Evolutionary conservation across 2,888 invertebrate genomes (phyloP).

Genomic region (Platynereis dumerilii): DNA sequence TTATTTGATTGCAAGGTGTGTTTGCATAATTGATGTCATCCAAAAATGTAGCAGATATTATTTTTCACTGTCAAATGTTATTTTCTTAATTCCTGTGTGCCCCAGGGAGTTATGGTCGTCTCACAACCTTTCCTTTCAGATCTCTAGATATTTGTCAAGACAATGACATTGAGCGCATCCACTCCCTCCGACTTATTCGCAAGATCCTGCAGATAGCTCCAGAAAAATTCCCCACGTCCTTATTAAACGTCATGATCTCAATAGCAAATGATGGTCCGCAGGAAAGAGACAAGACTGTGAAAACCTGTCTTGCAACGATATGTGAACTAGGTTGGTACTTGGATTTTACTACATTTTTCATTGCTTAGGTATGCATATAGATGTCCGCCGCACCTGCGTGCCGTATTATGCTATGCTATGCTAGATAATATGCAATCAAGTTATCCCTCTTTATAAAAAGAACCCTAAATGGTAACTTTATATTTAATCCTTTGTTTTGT

Average conservation of each 20-base stretch:
- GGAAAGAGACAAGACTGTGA: constrained; percentile 78
- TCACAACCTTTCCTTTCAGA: constrained; percentile 66
- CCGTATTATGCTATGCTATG: too few species aligned
- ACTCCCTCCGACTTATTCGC: constrained; percentile 85
- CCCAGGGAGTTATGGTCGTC: too few species aligned
- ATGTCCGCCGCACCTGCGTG: too few species aligned
- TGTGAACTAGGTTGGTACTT: constrained; percentile 79
- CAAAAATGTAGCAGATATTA: too few species aligned
- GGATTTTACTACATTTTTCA: too few species aligned
- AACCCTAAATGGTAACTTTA: too few species aligned
- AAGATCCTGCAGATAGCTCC: constrained; percentile 73
- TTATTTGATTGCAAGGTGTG: constrained; percentile 73
- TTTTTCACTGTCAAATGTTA: too few species aligned
- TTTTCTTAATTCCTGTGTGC: not conserved
- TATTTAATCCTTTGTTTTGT: too few species aligned
- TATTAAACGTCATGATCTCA: constrained; percentile 82
- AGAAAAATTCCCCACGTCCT: constrained; percentile 74
- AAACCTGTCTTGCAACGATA: constrained; percentile 84
- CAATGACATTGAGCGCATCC: constrained; percentile 82
- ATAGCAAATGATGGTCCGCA: constrained; percentile 80
- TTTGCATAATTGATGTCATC: too few species aligned
- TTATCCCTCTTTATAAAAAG: not conserved
- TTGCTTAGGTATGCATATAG: too few species aligned
- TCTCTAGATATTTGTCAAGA: constrained; percentile 88
- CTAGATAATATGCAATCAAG: too few species aligned